Evolutionary conservation across 2,888 invertebrate species (phyloP), one percentile per base, ranked within the genome.

Genomic region (Nemotelus pantherinus): DNA sequence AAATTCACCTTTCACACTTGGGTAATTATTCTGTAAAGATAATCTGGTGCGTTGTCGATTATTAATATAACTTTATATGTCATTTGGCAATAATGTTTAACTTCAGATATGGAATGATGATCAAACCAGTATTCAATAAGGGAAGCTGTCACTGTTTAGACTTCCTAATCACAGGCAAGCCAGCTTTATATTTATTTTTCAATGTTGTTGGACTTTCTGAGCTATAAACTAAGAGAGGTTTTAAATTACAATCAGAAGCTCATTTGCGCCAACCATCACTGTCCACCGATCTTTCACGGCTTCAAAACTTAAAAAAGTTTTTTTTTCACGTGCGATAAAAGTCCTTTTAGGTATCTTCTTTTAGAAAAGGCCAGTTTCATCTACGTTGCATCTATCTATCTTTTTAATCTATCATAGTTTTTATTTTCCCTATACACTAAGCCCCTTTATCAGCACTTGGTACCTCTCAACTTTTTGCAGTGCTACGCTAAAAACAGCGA

Each of bases 181-280:
- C n/a, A n/a, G n/a, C n/a, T n/a, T n/a, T n/a, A n/a, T n/a, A n/a
- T n/a, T n/a, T n/a, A n/a, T 67, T 76, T 78, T 82, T 82, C 74
- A 83, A 76, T n/a, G 82, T 79, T 25, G 81, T 77, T 45, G 82
- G 82, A 57, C 80, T 82, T 64, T 77, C 57, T 9, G 82, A 80
- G 64, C 79, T 77, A 72, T 82, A 81, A 39, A 83, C 80, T 48
- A 83, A 84, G 75, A 45, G 82, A 82, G 50, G 50, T 1, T 50
- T 50, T 50, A 50, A n/a, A n/a, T n/a, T n/a, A n/a, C n/a, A n/a
- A n/a, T n/a, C n/a, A n/a, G n/a, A n/a, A n/a, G n/a, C n/a, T n/a
- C n/a, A n/a, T n/a, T n/a, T n/a, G n/a, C n/a, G n/a, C n/a, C n/a
- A n/a, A n/a, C n/a, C n/a, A n/a, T n/a, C n/a, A n/a, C n/a, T n/a